phyloP scores from a whole-genome alignment of 1,140 invertebrate species.

The Pogonomyrmex barbatus region DNA sequence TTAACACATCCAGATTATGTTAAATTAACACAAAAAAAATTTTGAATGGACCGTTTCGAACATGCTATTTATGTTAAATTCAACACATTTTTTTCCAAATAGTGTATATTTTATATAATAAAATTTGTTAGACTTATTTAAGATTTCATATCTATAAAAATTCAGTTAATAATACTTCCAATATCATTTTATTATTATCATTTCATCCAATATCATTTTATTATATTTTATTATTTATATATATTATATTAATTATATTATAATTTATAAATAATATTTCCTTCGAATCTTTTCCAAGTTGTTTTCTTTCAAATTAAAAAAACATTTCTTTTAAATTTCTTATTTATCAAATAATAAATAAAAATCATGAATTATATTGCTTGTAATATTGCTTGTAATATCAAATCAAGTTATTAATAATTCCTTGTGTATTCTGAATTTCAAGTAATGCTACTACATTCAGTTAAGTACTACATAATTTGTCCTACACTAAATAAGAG shows the following conservation, averaged over 20 bases:
- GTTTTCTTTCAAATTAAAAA: not conserved
- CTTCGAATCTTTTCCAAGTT: not conserved
- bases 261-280: not conserved
- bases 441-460: constrained; percentile 45
- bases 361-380: not conserved
- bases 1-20: no score
- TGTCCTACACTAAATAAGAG: constrained; percentile 40
- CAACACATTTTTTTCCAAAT: no score
- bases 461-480: constrained; percentile 13
- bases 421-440: not conserved
- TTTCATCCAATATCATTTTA: not conserved
- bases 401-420: not conserved
- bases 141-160: not conserved
- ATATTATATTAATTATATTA: not conserved
- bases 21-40: no score
- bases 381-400: not conserved
- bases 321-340: not conserved
- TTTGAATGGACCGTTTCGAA: no score
- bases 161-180: not conserved
- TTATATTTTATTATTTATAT: not conserved
- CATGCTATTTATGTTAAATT: no score
- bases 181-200: not conserved
- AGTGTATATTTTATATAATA: not conserved
- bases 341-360: constrained; percentile 8
- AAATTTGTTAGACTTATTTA: not conserved